Evolutionary conservation across 2,113 vertebrate genomes (phyloP), one percentile per base, ranked within the genome.

Genomic region (Tetrax tetrax): DNA sequence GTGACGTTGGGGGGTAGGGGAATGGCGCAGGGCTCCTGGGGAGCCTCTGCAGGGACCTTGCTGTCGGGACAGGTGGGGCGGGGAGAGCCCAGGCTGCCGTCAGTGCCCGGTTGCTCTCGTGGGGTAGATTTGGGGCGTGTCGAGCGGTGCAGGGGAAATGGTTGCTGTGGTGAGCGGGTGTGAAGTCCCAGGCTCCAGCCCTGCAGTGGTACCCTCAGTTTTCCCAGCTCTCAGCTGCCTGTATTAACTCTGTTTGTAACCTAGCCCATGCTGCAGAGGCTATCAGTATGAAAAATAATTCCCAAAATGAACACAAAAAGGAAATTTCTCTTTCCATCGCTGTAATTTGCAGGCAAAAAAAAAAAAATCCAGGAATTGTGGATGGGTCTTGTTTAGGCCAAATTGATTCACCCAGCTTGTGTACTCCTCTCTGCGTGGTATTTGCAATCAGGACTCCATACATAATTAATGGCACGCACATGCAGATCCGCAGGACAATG

Each of bases 371-470:
- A 47, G 90, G 74, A 74, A n/a, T 12, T 43, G 51, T 35, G 82
- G 78, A 65, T 85, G 84, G 65, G 35, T 82, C 35, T 84, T 71
- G 37, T 48, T 90, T 82, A 27, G 79, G 78, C 71, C 82, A 78
- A 91, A 90, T 14, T 19, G 78, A 31, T 86, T 91, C 88, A 8
- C 38, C 35, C 85, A 48, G 70, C 85, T 81, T 50, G 69, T 59
- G 15, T 31, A 8, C 27, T 54, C 13, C 56, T 75, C 53, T 56
- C 78, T 3, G 6, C 23, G 15, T 29, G 13, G 1, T 31, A 38
- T 87, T 68, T 85, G 87, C 92, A 94, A 94, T 94, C 88, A 82
- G 10, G 85, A 69, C 14, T 6, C 85, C 75, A 61, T 96, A 21
- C 71, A 90, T 85, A 85, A 91, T 96, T 87, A 89, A 94, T 53